Evolutionary conservation across 2,797 vertebrate species (phyloP), one percentile per base, ranked within the genome.

Genomic region (Calcarius lapponicus): DNA sequence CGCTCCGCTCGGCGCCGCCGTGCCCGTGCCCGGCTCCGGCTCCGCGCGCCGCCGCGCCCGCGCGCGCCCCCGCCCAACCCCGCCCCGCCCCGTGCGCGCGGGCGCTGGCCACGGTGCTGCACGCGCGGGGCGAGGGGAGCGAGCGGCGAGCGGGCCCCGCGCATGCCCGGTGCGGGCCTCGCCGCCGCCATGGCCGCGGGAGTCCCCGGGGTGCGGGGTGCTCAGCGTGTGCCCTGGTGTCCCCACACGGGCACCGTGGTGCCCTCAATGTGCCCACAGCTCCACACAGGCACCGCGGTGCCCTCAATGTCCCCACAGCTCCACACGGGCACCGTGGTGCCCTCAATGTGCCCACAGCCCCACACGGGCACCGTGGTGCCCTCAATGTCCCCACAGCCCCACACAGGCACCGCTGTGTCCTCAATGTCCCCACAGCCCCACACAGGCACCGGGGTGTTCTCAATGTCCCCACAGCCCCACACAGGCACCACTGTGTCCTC

Each of bases 1-100:
- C 29, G 98, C 98, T 98, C 98, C 98, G 98, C 98, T 98, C 98
- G n/a, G 10, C 56, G 15, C 98, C 96, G 97, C 95, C 97, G 97
- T 96, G 95, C 98, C 97, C 62, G 28, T 7, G 29, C 72, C 72
- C 34, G 34, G 48, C 96, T 97, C 93, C 95, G 96, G 28, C 65
- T 71, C 40, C 40, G 86, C 86, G 80, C 80, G 81, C 47, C 34
- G 45, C 64, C 64, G 64, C 43, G 48, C 48, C 48, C 64, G 64
- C 32, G 64, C 64, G 64, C 65, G 43, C 64, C 43, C 22, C 64
- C 62, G 62, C 62, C 62, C 42, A 42, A 19, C 43, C 31, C 53
- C 51, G 76, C 72, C 58, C 72, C 43, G 65, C 80, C 74, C 74
- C 40, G 14, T 19, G 73, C 58, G 73, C 92, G 62, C 88, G 84